Conservation (phyloP, 37 sponge, comb jelly and placozoan species). For the Geodia barretti region DNA sequence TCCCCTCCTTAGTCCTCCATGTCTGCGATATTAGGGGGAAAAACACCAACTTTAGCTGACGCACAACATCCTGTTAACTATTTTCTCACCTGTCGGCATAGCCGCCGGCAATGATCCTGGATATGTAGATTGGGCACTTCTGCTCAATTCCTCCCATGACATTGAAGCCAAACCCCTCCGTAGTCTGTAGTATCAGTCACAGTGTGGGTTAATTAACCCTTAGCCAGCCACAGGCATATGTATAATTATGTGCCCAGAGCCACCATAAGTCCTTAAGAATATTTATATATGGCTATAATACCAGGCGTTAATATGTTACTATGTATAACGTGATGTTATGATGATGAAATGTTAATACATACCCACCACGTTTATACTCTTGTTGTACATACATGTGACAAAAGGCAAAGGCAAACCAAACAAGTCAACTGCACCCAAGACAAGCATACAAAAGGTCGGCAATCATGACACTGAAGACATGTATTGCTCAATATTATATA, state of each 20-base stretch:
- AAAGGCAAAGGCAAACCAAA: too few species aligned
- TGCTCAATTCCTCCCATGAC: slow-evolving; percentile 98
- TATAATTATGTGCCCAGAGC: not conserved
- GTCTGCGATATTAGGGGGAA: slow-evolving; percentile 10
- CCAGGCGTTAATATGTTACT: too few species aligned
- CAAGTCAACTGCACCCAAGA: too few species aligned
- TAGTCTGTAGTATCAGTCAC: slow-evolving; percentile 47
- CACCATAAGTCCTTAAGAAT: too few species aligned
- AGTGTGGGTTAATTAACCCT: not conserved
- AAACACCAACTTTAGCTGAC: slow-evolving; percentile 1
- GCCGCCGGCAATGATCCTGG: slow-evolving; percentile 91
- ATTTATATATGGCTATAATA: too few species aligned
- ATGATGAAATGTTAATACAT: too few species aligned
- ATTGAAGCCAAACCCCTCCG: slow-evolving; percentile 93
- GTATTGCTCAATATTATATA: too few species aligned
- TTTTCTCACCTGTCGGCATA: slow-evolving; percentile 81
- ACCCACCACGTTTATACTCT: too few species aligned
- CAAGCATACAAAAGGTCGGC: too few species aligned
- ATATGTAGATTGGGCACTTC: slow-evolving; percentile 93
- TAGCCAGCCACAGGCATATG: not conserved
- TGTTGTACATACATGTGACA: too few species aligned
- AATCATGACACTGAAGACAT: too few species aligned
- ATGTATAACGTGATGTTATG: too few species aligned
- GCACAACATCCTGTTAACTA: not conserved
- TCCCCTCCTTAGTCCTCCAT: slow-evolving; percentile 79